Conservation (phyloP, 2,797 vertebrate species). For the Phoebastria nigripes region DNA sequence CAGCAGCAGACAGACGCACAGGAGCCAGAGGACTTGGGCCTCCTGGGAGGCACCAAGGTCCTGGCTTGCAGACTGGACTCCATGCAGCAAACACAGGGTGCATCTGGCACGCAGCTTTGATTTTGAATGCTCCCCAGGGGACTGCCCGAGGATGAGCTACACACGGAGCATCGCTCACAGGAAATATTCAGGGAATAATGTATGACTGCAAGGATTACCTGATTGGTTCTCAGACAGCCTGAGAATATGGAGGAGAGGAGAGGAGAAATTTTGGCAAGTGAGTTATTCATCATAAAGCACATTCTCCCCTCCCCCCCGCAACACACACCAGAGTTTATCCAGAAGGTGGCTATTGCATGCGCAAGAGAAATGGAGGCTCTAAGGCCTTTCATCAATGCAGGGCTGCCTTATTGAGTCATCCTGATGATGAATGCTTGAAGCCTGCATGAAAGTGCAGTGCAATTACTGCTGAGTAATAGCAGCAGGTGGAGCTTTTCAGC, state of each 20-base stretch:
- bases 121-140: neutral
- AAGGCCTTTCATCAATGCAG: neutral
- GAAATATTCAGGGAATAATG: neutral
- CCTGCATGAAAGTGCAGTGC: neutral
- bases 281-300: neutral
- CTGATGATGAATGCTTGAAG: slow-evolving; percentile 37
- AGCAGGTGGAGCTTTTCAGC: slow-evolving; percentile 42
- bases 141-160: neutral
- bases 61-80: neutral
- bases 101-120: neutral
- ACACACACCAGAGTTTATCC: neutral
- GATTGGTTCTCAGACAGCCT: neutral
- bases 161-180: neutral
- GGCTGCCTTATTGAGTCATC: slow-evolving; percentile 37
- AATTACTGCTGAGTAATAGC: slow-evolving; percentile 59
- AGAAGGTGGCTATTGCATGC: neutral
- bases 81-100: neutral
- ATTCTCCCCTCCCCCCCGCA: neutral
- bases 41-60: neutral
- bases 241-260: neutral
- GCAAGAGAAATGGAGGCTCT: neutral
- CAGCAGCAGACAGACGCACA: neutral
- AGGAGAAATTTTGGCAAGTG: neutral
- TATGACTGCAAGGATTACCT: neutral
- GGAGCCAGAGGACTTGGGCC: neutral